These are phyloP conservation scores for Bombylius discolor DNA, from an alignment of 2,888 invertebrate species.

Conservation along the genomic window DNA sequence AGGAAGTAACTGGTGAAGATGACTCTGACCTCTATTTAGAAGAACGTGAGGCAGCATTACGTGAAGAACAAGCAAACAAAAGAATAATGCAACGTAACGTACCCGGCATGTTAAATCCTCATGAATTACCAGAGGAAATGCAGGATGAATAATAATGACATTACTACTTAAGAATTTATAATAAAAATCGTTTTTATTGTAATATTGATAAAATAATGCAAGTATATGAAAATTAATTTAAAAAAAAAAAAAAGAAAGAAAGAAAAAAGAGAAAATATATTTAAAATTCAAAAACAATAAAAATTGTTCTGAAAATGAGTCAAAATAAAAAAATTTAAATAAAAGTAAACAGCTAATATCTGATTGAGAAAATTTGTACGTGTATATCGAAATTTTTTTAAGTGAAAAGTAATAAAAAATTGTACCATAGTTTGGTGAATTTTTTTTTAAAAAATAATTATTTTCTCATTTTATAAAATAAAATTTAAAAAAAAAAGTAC, in stretches of 20 bases:
- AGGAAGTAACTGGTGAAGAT: conserved; percentile 98
- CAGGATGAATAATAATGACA: conserved; percentile 50
- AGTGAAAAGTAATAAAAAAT: no score
- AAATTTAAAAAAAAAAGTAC: no score
- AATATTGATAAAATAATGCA: not conserved
- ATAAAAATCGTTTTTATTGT: conserved; percentile 9
- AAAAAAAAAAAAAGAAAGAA: not conserved
- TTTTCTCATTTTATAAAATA: no score
- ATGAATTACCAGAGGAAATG: conserved; percentile 92
- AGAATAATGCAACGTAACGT: conserved; percentile 84
- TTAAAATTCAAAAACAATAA: conserved; percentile 1
- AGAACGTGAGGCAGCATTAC: conserved; percentile 82
- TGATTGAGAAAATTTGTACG: no score
- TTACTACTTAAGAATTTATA: conserved; percentile 1
- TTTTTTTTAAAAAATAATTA: no score
- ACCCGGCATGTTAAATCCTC: conserved; percentile 91
- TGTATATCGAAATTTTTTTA: no score
- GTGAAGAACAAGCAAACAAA: conserved; percentile 86
- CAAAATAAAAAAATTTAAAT: not conserved
- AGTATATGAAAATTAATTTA: not conserved
- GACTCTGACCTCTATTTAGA: conserved; percentile 95
- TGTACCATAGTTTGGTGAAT: no score
- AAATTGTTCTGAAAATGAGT: not conserved
- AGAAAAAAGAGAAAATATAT: conserved; percentile 4
- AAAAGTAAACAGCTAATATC: no score